phyloP scores from a whole-genome alignment of 2,113 vertebrate species.

The Scomber colias region DNA sequence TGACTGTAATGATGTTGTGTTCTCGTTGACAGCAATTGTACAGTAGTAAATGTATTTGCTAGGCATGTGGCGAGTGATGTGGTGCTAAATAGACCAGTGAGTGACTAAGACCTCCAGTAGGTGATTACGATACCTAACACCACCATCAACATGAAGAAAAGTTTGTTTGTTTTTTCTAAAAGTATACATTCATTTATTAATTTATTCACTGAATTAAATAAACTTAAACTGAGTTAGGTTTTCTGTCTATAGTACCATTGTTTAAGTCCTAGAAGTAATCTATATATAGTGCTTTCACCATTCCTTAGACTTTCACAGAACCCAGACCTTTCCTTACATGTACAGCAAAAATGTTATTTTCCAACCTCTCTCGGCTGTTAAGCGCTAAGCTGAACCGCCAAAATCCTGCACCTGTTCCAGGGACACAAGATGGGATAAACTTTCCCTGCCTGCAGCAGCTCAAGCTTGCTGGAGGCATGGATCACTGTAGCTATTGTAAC shows the following conservation, averaged over 20 bases:
- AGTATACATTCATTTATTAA: neutral
- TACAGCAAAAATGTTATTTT: conserved; percentile 23
- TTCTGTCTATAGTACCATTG: neutral
- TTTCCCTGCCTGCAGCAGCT: conserved; percentile 49
- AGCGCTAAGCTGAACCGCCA: conserved; percentile 46
- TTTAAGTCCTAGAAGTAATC: neutral
- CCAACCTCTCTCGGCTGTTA: conserved; percentile 7
- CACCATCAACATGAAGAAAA: neutral
- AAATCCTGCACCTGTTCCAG: conserved; percentile 79
- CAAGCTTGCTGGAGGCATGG: conserved; percentile 38
- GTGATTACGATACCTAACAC: neutral
- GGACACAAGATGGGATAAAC: conserved; percentile 68
- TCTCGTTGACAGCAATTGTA: conserved; percentile 24
- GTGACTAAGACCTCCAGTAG: neutral
- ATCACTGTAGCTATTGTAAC: conserved; percentile 72
- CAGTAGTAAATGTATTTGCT: conserved; percentile 1
- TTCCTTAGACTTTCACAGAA: conserved; percentile 19
- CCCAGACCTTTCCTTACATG: neutral
- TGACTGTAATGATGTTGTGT: conserved; percentile 14
- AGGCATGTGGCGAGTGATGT: neutral
- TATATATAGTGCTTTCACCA: neutral
- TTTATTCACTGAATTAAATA: neutral
- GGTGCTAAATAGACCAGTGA: neutral
- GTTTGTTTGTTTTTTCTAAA: neutral
- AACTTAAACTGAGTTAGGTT: neutral